phyloP scores from a whole-genome alignment of 2,113 vertebrate species.

The Oophaga pumilio region DNA sequence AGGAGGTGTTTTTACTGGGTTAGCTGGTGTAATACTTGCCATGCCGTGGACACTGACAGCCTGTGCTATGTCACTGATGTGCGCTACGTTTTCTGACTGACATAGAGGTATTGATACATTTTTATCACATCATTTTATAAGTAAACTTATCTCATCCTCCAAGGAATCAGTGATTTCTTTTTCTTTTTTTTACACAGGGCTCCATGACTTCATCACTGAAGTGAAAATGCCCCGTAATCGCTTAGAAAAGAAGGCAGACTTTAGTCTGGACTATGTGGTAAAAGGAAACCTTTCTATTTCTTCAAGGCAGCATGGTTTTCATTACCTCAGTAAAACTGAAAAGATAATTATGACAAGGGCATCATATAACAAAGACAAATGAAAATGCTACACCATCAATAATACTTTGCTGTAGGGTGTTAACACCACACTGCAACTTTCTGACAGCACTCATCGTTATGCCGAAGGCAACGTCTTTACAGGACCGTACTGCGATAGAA shows the following conservation, averaged over 20 bases:
- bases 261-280: not conserved
- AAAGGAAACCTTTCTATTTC: constrained; percentile 2
- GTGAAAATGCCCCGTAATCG: constrained; percentile 23
- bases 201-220: constrained; percentile 38
- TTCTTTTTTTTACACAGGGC: constrained; percentile 12
- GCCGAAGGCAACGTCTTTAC: constrained; percentile 5
- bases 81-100: not conserved
- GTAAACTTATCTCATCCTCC: not conserved
- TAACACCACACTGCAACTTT: constrained; percentile 26
- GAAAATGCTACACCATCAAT: constrained; percentile 24
- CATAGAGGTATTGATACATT: not conserved
- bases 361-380: constrained; percentile 21
- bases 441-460: not conserved
- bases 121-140: not conserved
- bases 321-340: not conserved
- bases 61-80: no score
- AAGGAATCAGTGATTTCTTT: not conserved
- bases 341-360: constrained; percentile 26
- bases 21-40: no score
- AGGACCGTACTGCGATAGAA: not conserved
- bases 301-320: constrained; percentile 41
- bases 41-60: no score
- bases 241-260: not conserved
- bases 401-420: not conserved
- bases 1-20: no score